Base-by-base conservation (phyloP, 2,113 vertebrate species). In the Meleagris gallopavo region DNA sequence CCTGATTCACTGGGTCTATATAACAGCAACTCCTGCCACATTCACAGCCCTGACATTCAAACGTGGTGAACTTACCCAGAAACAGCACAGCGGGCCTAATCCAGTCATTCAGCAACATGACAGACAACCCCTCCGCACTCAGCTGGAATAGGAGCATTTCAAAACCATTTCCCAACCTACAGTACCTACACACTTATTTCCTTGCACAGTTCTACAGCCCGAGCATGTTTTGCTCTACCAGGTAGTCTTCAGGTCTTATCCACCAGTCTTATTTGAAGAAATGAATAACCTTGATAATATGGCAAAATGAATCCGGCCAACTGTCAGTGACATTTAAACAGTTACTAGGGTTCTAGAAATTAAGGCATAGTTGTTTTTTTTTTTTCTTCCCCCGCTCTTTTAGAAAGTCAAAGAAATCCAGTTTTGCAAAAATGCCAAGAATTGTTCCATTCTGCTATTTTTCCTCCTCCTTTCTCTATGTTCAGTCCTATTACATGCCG, bases 401-500 rank as follows among this genome's bases (percentile, higher is more conserved):
- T 80, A 93, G 32, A 67, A 67, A 41, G 21, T 2, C 27, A 93
- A 83, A 85, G 86, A 86, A 58, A 12, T 9, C 3, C 45, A 55
- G 16, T 25, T 64, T 83, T 88, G 80, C 20, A 72, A 71, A 87
- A 92, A 75, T n/a, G 65, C 71, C 78, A 95, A 57, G 76, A 83
- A 91, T 80, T 86, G 87, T 79, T 89, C 48, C 82, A 15, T 81
- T 77, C 81, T 93, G 90, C 58, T 92, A 36, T 80, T 95, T 88
- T 84, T 70, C 81, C 21, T 85, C 67, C 52, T 75, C 79, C 82
- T 83, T 90, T 62, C 86, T 94, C 57, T 86, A 78, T 83, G 43
- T 87, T 86, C 75, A 93, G 45, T 74, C 57, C 69, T 81, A 82
- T 93, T 86, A 82, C 46, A 88, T 75, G 65, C 50, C 14, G 4